Base-by-base conservation (phyloP, 2,888 invertebrate species). In the Sthenelais limicola region DNA sequence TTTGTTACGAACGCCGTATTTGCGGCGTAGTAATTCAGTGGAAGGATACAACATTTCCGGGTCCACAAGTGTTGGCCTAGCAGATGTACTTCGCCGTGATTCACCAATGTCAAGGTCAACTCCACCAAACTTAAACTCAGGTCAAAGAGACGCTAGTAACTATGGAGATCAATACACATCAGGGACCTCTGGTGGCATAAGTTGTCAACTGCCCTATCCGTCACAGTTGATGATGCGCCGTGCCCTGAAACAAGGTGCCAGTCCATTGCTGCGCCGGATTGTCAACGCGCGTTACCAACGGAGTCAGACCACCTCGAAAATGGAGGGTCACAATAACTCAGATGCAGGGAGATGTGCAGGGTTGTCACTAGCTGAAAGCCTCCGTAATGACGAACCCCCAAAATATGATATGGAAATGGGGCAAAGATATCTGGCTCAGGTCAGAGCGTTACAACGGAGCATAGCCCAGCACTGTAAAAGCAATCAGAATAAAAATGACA, bases 351-450 rank as follows among this genome's bases (percentile, higher is more conserved):
- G 43, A 43, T 9, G 43, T 9, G 43, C 18, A 12, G 43, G 43
- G 21, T 21, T 26, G 21, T 7, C 51, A 51, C 21, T n/a, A 24
- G 51, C 51, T 51, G n/a, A n/a, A n/a, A n/a, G n/a, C n/a, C n/a
- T n/a, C n/a, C n/a, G n/a, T n/a, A 62, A 62, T 15, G 62, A 62
- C 28, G 62, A 35, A 7, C 62, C 62, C 1, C 62, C 62, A 15
- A 62, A 62, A 28, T 62, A 62, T 18, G 62, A 62, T 24, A 24
- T 26, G 9, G 62, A 62, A 43, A 62, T 62, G 62, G 62, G 62
- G 38, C 62, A 62, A 28, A 35, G 62, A 15, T 62, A 62, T 15
- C 38, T 62, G 38, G 62, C 62, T 1, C 62, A 62, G 24, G 38
- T 62, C 21, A 21, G 62, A 7, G 62, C 62, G 21, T 38, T 62